phyloP scores from a whole-genome alignment of 2,797 vertebrate species.

The Corythornis leucogaster region DNA sequence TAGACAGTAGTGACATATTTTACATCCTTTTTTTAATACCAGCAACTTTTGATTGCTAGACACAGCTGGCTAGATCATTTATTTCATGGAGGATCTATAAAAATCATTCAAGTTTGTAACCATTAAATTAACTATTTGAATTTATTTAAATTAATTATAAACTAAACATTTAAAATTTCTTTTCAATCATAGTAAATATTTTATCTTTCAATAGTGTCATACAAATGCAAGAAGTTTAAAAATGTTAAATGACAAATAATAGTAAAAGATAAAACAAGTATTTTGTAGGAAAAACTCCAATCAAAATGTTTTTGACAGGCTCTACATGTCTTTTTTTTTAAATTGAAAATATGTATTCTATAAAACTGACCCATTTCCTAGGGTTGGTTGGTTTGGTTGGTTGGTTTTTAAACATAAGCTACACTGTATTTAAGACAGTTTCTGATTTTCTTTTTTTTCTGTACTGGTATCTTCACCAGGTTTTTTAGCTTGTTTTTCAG shows the following conservation, averaged over 20 bases:
- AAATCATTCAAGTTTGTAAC: not conserved
- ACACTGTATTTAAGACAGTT: not conserved
- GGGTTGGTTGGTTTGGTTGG: not conserved
- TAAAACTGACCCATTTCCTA: not conserved
- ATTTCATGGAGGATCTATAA: not conserved
- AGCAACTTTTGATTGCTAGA: not conserved
- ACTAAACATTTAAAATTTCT: not conserved
- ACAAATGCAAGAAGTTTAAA: not conserved
- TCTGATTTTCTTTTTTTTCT: not conserved
- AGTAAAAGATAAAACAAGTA: not conserved
- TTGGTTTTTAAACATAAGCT: not conserved
- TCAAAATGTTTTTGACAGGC: not conserved
- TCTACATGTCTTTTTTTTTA: not conserved
- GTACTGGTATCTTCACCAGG: not conserved
- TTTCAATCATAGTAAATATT: not conserved
- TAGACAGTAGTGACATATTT: not conserved
- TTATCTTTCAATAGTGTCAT: not conserved
- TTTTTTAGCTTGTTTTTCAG: not conserved
- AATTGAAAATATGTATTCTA: not conserved
- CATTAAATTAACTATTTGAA: not conserved
- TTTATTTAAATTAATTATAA: not conserved
- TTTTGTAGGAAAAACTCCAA: not conserved
- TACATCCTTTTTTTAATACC: not conserved
- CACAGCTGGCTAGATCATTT: not conserved
- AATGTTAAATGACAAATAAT: not conserved